These are phyloP conservation scores for Dolichoris vasculosae DNA, from an alignment of 1,140 invertebrate species.

Conservation along the genomic window DNA sequence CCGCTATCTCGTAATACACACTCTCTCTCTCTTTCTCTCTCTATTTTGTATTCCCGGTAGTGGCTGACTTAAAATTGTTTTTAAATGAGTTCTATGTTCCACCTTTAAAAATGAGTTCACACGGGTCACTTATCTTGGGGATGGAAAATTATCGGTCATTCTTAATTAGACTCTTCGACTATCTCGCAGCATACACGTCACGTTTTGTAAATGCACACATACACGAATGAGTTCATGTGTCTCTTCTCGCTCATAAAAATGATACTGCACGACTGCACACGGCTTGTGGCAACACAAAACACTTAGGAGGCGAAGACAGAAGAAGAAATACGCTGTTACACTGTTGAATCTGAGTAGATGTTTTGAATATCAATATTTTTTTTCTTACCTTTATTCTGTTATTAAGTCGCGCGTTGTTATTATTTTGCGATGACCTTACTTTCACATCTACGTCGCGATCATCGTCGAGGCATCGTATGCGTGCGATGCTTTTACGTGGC, in stretches of 20 bases:
- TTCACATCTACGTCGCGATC: conserved; percentile 1
- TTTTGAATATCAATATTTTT: neutral
- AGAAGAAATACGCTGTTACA: neutral
- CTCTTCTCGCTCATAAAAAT: neutral
- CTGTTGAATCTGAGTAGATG: neutral
- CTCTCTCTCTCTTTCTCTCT: neutral
- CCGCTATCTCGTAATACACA: neutral
- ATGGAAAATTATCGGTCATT: too few relatives aligned
- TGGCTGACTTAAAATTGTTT: too few relatives aligned
- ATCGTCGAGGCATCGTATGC: conserved; percentile 5
- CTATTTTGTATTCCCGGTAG: neutral
- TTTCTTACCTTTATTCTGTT: conserved; percentile 5
- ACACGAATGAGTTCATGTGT: neutral
- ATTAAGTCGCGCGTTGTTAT: neutral
- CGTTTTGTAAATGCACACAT: neutral
- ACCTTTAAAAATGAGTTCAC: too few relatives aligned
- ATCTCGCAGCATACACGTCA: neutral
- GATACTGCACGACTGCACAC: neutral
- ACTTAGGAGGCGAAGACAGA: neutral
- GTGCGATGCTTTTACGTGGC: conserved; percentile 38
- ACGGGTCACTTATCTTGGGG: neutral
- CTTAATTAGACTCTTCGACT: neutral
- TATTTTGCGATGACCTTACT: neutral
- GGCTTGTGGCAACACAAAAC: neutral
- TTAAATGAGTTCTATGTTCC: too few relatives aligned